Conservation (phyloP, 2,113 vertebrate species). For the Anhinga anhinga region DNA sequence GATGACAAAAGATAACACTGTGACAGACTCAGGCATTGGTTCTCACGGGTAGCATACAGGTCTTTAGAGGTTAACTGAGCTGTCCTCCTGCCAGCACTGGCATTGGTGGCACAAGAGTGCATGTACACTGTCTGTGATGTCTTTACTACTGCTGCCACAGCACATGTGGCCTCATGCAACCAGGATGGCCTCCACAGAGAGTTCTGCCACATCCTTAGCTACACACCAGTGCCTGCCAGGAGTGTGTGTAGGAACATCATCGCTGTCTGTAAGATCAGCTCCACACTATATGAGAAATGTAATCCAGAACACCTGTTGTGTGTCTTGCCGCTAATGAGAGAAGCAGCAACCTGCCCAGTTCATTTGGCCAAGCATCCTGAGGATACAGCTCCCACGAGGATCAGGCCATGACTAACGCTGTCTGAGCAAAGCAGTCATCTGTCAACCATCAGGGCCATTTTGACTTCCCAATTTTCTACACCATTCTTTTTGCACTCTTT, state of each 20-base stretch:
- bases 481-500: not conserved
- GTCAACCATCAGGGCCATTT: not conserved
- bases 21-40: not conserved
- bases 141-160: not conserved
- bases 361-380: not conserved
- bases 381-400: not conserved
- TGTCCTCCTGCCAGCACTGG: not conserved
- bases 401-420: too few relatives aligned
- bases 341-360: not conserved
- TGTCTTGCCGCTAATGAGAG: not conserved
- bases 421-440: not conserved
- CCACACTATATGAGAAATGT: not conserved
- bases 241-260: rapidly evolving
- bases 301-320: not conserved
- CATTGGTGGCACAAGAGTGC: rapidly evolving
- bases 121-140: rapidly evolving
- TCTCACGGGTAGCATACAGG: rapidly evolving
- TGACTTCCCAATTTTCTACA: not conserved
- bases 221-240: not conserved
- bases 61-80: not conserved
- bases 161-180: not conserved
- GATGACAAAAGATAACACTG: not conserved
- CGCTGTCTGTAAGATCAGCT: not conserved
- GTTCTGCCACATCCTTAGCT: not conserved
- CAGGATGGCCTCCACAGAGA: not conserved